Base-by-base conservation (phyloP, 2,888 invertebrate genomes). In the Oscheius sp. region DNA sequence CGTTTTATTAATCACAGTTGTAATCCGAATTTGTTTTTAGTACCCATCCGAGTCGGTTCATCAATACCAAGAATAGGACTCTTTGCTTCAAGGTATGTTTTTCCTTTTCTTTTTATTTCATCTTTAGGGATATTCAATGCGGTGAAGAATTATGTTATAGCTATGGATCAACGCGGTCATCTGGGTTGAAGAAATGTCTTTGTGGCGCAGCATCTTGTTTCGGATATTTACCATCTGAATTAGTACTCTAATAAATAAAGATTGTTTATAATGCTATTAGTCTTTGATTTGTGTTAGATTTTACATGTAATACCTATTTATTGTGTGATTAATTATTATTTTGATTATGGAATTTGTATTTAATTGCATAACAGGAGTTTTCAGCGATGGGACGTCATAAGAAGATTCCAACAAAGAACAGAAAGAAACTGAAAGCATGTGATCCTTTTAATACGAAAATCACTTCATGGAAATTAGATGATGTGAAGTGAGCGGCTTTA, bases 1-100 rank as follows among this genome's bases (percentile, higher is more conserved):
- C 71, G 83, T 8, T 83, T 82, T 51, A 67, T 81, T 45, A 84
- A 84, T 50, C 84, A 84, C 67, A 78, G 80, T 51, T 84, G 84
- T 50, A 72, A 76, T 14, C 82, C 84, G 17, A 83, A 83, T 66
- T 70, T 82, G 14, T 65, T 67, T 22, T 71, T 80, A 6, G 71
- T 78, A 20, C 56, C 78, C 12, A 69, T 82, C 8, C 69, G 82
- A 32, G 38, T 79, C 2, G 80, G 79, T 14, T 72, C 65, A 2
- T 70, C 70, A 28, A 68, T 76, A 8, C 83, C 83, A 2, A 67
- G 67, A 4, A 72, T 76, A 20, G 81, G 68, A 14, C 63, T 83
- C 6, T 82, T 82, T 61, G 77, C 83, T 2, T 62, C 47, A 28
- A 65, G 74, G 72, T 72, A 12, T 38, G 51, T 38, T 28, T 20